Base-by-base conservation (phyloP, 2,797 vertebrate species). In the Acrossocheilus fasciatus region DNA sequence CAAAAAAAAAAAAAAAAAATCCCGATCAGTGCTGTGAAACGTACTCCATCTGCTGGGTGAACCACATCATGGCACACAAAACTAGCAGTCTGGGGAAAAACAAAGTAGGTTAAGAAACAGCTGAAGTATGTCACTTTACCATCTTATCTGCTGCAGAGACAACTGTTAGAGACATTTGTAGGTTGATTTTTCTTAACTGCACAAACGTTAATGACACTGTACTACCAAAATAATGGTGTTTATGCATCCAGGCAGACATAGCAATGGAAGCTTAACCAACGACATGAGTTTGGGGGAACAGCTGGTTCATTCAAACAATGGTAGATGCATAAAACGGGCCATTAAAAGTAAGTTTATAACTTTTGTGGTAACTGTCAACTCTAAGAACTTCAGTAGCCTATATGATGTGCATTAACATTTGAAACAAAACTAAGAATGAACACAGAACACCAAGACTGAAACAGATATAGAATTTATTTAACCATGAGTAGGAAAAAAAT, bases 381-480 rank as follows among this genome's bases (percentile, higher is more conserved):
- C 2, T 0, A 41, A 45, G 6, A 1, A 26, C 4, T 11, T 17
- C 30, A 20, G 9, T 20, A 54, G 20, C 30, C 5, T 36, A 54
- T 5, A 77, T 4, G 11, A 14, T 1, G 0, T 39, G 11, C 10
- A 39, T 14, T 26, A 20, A 43, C 14, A 15, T 52, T 20, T 4
- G 7, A 9, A 23, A 26, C 15, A 2, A 45, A n/a, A 36, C 15
- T n/a, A 26, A 39, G 18, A 83, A 68, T n/a, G 41, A 78, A 87
- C 69, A 83, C 77, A 85, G 88, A 93, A 96, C 92, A 95, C 94
- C 91, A 94, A 89, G 83, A 94, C 94, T 96, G 93, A 96, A 97
- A 96, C 95, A 96, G 94, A 96, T 96, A 96, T 92, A 96, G 95
- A 96, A 96, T 97, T 97, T 97, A 97, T 97, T 96, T 95, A 95